Conservation (phyloP, 2,888 invertebrate species). For the Empis stercorea region DNA sequence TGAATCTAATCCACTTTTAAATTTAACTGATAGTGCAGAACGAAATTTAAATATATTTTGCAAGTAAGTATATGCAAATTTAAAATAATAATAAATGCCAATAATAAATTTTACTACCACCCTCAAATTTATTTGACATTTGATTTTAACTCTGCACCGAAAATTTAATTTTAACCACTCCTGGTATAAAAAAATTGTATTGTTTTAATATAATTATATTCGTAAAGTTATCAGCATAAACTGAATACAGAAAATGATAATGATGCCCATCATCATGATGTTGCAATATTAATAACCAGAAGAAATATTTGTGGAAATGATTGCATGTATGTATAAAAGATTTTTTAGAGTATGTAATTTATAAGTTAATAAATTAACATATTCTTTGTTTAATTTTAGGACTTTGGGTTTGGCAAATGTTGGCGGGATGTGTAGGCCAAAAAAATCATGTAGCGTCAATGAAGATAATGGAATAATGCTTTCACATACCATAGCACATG, state of each 20-base stretch:
- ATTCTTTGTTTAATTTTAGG: constrained; percentile 30
- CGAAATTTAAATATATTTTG: constrained; percentile 74
- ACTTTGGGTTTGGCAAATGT: constrained; percentile 82
- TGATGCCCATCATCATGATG: constrained; percentile 81
- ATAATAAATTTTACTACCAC: too few relatives aligned
- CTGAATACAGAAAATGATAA: constrained; percentile 62
- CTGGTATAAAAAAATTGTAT: neutral
- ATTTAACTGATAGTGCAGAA: constrained; percentile 71
- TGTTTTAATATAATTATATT: too few relatives aligned
- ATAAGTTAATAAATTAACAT: neutral
- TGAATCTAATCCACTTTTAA: constrained; percentile 46
- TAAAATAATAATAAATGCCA: too few relatives aligned
- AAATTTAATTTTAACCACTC: neutral
- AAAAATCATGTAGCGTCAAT: constrained; percentile 77
- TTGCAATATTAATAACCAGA: constrained; percentile 73
- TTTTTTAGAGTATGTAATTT: neutral
- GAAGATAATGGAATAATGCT: constrained; percentile 82
- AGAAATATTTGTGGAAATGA: constrained; percentile 53
- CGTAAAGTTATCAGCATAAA: constrained; percentile 54
- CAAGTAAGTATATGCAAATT: constrained; percentile 29
- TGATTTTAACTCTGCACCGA: neutral
- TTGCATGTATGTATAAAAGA: constrained; percentile 26
- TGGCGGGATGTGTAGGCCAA: constrained; percentile 76
- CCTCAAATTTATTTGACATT: neutral
- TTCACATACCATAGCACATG: constrained; percentile 82